Evolutionary conservation across 2,797 vertebrate genomes (phyloP).

Genomic region (Capromys pilorides): DNA sequence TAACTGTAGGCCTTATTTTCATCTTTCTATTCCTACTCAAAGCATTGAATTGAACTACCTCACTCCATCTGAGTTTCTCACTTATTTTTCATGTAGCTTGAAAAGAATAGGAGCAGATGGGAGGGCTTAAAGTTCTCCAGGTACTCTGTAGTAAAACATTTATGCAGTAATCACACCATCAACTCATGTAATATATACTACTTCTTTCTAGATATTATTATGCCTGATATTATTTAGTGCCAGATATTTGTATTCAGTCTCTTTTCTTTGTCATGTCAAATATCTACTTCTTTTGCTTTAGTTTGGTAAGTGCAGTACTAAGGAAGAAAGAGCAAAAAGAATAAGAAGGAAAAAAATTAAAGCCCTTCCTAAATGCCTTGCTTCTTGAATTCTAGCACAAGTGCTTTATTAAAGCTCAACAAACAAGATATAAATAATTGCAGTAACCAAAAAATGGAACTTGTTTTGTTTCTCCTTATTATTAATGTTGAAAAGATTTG

Average conservation of each 20-base stretch:
- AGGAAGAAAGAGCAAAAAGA: neutral
- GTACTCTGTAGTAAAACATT: slow-evolving; percentile 16
- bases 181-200: neutral
- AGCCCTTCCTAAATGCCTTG: neutral
- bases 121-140: neutral
- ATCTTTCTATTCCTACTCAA: neutral
- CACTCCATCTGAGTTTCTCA: neutral
- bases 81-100: neutral
- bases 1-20: too few species aligned
- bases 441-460: slow-evolving; percentile 43
- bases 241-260: neutral
- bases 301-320: neutral
- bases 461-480: neutral
- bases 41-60: neutral
- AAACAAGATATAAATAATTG: neutral
- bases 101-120: neutral
- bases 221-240: neutral
- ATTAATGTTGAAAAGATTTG: neutral
- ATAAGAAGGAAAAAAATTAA: neutral
- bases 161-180: neutral
- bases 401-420: neutral
- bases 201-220: neutral
- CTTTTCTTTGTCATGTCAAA: neutral
- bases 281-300: neutral
- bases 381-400: neutral